These are phyloP conservation scores for Furnarius figulus DNA, from an alignment of 2,113 vertebrate genomes.

Conservation along the genomic window DNA sequence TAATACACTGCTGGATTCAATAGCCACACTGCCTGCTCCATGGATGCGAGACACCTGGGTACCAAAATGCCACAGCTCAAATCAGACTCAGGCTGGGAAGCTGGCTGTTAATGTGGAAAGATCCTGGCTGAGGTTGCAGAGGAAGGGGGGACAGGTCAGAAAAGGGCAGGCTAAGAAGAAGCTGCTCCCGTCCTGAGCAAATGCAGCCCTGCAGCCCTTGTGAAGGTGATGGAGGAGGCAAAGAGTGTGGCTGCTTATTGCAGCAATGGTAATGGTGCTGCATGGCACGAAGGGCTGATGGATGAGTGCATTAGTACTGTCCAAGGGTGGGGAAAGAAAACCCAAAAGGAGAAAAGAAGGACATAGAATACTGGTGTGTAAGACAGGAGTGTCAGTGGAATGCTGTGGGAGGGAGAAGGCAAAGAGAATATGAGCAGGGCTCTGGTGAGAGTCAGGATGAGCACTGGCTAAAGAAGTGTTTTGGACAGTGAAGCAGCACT, in stretches of 20 bases:
- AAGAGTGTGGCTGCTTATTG: neutral
- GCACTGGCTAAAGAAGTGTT: neutral
- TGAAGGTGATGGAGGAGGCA: neutral
- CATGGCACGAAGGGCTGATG: rapidly evolving
- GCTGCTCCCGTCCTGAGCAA: neutral
- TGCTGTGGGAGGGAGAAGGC: neutral
- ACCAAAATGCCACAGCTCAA: neutral
- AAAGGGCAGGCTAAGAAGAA: neutral
- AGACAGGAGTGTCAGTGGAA: neutral
- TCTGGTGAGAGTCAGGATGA: neutral
- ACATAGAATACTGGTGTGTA: neutral
- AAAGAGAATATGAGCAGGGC: neutral
- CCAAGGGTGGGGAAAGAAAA: neutral
- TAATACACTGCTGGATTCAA: neutral
- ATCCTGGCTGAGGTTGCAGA: neutral
- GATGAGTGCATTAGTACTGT: rapidly evolving
- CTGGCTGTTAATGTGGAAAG: neutral
- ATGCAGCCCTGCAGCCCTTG: neutral
- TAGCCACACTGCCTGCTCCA: neutral
- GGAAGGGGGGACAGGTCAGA: rapidly evolving
- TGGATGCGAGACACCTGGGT: neutral
- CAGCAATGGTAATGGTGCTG: neutral
- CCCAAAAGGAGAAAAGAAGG: neutral
- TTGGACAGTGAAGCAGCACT: neutral
- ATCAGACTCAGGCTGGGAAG: neutral